These are phyloP conservation scores for Merops nubicus DNA, from an alignment of 2,113 vertebrate genomes.

Conservation along the genomic window DNA sequence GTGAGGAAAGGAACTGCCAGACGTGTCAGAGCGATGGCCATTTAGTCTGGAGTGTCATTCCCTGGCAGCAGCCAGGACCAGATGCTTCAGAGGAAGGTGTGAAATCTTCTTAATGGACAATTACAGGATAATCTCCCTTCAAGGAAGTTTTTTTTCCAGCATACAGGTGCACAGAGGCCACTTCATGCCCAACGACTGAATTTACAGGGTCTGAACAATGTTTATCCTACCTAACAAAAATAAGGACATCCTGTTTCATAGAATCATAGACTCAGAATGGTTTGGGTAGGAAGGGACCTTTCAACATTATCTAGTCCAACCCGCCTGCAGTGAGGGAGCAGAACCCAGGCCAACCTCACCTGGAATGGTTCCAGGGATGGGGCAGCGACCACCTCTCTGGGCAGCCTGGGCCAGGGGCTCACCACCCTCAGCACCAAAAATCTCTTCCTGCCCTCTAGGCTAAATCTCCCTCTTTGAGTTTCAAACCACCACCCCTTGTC, in stretches of 20 bases:
- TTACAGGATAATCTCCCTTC: neutral
- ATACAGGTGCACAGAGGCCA: neutral
- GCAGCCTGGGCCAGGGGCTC: neutral
- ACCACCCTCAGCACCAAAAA: neutral
- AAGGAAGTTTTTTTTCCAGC: neutral
- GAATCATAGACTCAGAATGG: no score
- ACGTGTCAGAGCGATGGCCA: neutral
- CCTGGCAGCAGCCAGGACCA: neutral
- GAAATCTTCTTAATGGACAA: conserved; percentile 41
- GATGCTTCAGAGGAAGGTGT: conserved; percentile 19
- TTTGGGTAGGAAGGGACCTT: no score
- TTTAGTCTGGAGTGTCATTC: neutral
- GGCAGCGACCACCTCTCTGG: neutral
- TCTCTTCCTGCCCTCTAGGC: neutral
- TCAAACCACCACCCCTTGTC: neutral
- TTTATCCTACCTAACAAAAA: neutral
- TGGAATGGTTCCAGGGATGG: neutral
- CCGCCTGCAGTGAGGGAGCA: no score
- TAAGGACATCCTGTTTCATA: neutral
- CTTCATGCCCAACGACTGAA: neutral
- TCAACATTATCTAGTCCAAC: no score
- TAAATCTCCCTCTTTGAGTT: neutral
- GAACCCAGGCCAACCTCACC: no score
- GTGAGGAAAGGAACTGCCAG: neutral
- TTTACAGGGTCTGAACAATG: neutral